Evolutionary conservation across 2,113 vertebrate species (phyloP), one percentile per base, ranked within the genome.

Genomic region (Pithys albifrons): DNA sequence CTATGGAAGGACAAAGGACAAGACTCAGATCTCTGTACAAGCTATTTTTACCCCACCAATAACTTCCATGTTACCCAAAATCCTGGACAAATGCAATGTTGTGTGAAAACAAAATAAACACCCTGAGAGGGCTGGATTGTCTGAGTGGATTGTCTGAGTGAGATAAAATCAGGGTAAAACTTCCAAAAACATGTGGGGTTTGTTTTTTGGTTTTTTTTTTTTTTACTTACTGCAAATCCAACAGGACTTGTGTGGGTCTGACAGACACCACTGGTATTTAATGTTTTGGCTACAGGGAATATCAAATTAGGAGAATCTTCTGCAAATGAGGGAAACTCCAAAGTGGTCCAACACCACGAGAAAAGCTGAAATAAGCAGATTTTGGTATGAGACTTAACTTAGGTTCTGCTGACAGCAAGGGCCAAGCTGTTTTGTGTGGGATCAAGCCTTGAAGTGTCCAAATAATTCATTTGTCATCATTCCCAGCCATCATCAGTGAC

Each of bases 1-100:
- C 97, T 93, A 98, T 97, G 78, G 91, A 74, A 97, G 91, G 71
- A 97, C 67, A 97, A 97, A 94, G 86, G 77, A 70, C 72, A 66
- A 92, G 86, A n/a, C 91, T 83, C 66, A 66, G 19, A 10, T 90
- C 78, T 94, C 57, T 75, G 20, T 33, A 19, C 57, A 85, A 89
- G 49, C 48, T 93, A 62, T 77, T 83, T 66, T 77, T 74, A 81
- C 35, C 61, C 45, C 15, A 3, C 58, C 73, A 67, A 93, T 37
- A 72, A 25, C 27, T 67, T 52, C 62, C 5, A 27, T 7, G 14
- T 85, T 79, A 62, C 69, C 46, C 59, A 71, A 43, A 62, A 76
- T 35, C 29, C 41, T 46, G 27, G 69, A 66, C 41, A 95, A 85
- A 77, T 15, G 31, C 19, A 14, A n/a, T 35, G 25, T n/a, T 91